Conservation (phyloP, 23 tunicate genomes). For the Trididemnum nubilum region DNA sequence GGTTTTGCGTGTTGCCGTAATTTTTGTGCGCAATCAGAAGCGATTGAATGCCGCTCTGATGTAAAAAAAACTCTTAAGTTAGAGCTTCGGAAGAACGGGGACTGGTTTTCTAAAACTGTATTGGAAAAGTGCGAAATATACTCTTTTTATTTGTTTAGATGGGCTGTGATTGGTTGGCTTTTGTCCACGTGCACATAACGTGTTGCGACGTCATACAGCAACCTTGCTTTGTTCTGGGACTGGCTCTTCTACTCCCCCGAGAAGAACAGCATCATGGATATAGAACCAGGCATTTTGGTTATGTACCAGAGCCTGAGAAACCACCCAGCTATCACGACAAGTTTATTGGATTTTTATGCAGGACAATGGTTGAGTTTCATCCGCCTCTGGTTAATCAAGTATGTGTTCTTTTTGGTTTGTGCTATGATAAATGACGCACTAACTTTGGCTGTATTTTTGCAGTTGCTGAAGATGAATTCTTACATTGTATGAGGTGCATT, state of each 20-base stretch:
- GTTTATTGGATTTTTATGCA: constrained; percentile 73
- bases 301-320: constrained; percentile 78
- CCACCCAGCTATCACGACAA: constrained; percentile 82
- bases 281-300: constrained; percentile 84
- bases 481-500: too few relatives aligned
- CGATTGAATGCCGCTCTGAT: too few relatives aligned
- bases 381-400: constrained; percentile 71
- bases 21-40: too few relatives aligned
- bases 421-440: background rate
- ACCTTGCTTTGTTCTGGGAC: constrained; percentile 85
- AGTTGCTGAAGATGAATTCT: too few relatives aligned
- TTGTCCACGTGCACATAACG: constrained; percentile 78
- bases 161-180: constrained; percentile 92
- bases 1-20: too few relatives aligned
- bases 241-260: constrained; percentile 86
- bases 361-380: constrained; percentile 78
- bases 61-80: too few relatives aligned
- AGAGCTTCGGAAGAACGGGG: too few relatives aligned
- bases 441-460: too few relatives aligned
- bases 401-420: background rate
- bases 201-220: constrained; percentile 67
- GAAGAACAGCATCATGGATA: constrained; percentile 89
- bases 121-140: too few relatives aligned
- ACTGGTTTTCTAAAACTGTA: too few relatives aligned
- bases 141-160: constrained; percentile 46